Conservation (phyloP, 2,113 vertebrate species). For the Spheniscus mendiculus region DNA sequence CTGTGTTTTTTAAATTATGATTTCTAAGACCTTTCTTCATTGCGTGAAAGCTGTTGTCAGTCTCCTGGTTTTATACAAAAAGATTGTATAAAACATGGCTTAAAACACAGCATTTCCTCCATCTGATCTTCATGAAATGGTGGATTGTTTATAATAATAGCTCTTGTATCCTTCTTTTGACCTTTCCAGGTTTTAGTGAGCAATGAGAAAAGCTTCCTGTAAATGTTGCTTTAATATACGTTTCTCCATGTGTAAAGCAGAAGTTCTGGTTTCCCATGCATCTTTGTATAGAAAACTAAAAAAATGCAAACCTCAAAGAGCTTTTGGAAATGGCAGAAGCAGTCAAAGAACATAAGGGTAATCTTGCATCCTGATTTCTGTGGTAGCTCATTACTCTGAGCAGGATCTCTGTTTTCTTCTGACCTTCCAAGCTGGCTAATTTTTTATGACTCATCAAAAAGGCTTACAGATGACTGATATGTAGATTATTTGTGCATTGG, state of each 20-base stretch:
- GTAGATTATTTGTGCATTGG: not conserved
- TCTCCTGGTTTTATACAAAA: not conserved
- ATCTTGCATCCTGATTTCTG: not conserved
- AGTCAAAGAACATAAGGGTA: not conserved
- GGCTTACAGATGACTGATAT: not conserved
- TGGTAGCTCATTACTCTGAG: not conserved
- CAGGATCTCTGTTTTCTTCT: not conserved
- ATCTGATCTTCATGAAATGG: not conserved
- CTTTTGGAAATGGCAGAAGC: not conserved
- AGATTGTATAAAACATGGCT: too few relatives aligned
- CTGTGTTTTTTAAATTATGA: not conserved
- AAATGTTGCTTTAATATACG: slow-evolving; percentile 30
- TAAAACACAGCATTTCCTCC: not conserved
- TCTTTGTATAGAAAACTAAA: not conserved
- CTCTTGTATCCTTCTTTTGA: not conserved
- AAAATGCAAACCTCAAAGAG: not conserved
- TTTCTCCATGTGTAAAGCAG: slow-evolving; percentile 44
- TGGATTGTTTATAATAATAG: not conserved
- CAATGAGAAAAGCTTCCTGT: slow-evolving; percentile 28
- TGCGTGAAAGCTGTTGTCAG: not conserved
- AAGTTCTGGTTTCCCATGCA: slow-evolving; percentile 18
- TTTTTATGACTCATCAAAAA: not conserved
- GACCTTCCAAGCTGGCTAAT: not conserved
- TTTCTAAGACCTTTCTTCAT: not conserved
- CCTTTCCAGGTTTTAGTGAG: slow-evolving; percentile 25